Base-by-base conservation (phyloP, 1,140 invertebrate species). In the Sinella curviseta region DNA sequence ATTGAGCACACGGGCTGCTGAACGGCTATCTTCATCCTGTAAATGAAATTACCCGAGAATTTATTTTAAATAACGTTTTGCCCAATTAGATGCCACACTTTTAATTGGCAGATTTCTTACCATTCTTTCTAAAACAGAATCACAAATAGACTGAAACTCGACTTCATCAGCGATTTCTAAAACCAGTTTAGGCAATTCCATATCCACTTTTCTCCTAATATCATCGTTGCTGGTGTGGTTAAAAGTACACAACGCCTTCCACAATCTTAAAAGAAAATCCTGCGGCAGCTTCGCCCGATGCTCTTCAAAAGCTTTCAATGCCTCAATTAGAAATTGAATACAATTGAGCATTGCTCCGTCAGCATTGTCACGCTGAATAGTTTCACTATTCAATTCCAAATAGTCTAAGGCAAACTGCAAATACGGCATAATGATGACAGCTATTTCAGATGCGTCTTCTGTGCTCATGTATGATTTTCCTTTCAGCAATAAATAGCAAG, bases 51-150 rank as follows among this genome's bases (percentile, higher is more conserved):
- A 20, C 20, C 8, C 20, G 39, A 20, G 8, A 48, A 8, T 48
- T 48, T 48, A 48, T n/a, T n/a, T n/a, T n/a, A n/a, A n/a, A n/a
- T n/a, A n/a, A n/a, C n/a, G n/a, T n/a, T n/a, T n/a, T n/a, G n/a
- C n/a, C n/a, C n/a, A n/a, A n/a, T n/a, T n/a, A n/a, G n/a, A n/a
- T n/a, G n/a, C n/a, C n/a, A n/a, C n/a, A n/a, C n/a, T n/a, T n/a
- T n/a, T n/a, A n/a, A n/a, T n/a, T n/a, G 20, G 39, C 39, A 48
- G 39, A 16, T 14, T 60, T 60, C 12, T 55, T 76, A 81, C 80
- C 79, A 78, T 57, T 33, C n/a, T 24, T n/a, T 70, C 8, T 4
- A 75, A 12, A 1, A 75, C 4, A 12, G 74, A 75, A 30, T 48
- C 39, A 30, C 74, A 75, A 8, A 75, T 75, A 31, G 39, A 3